Base-by-base conservation (phyloP, 2,113 vertebrate species). In the Chionis minor region DNA sequence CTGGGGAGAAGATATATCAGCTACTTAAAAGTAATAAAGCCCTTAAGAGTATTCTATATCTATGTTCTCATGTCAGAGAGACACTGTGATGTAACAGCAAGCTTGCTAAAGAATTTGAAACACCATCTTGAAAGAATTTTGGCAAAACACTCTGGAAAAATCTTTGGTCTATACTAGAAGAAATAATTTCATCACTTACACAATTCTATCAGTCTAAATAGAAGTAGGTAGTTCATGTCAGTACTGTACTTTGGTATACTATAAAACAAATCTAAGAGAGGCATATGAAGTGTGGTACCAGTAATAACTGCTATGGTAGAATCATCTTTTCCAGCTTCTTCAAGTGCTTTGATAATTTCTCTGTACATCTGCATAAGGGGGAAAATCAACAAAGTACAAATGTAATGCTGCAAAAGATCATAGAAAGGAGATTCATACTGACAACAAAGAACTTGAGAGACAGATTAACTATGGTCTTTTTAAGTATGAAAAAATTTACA, bases 251-350 rank as follows among this genome's bases (percentile, higher is more conserved):
- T 61, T 13, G n/a, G 14, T 40, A 42, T 12, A 86, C 90, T 13
- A 66, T 4, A 89, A 81, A 96, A 77, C 10, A 80, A 54, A 89
- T 62, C 10, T 44, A 74, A 27, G 72, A 88, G 24, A 92, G 55
- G 14, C 20, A 58, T 24, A 44, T 52, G 52, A 92, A 94, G 73
- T 6, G 14, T 14, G 13, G 90, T 97, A 99, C 99, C 99, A 81
- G 99, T 99, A 32, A 99, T 10, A 45, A 99, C 99, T 17, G 99
- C 98, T 94, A 99, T 71, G 85, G 96, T 92, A 1, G 99, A 99
- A 61, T 98, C 97, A 91, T 99, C 98, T 72, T 98, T 98, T 12
- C 98, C 98, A 32, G 99, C 99, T 77, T 98, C 97, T 87, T 98
- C 97, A 95, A 99, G 98, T 0, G 99, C 99, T 55, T 95, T 96